Evolutionary conservation across 2,797 vertebrate genomes (phyloP).

Genomic region (Bufotes viridis): DNA sequence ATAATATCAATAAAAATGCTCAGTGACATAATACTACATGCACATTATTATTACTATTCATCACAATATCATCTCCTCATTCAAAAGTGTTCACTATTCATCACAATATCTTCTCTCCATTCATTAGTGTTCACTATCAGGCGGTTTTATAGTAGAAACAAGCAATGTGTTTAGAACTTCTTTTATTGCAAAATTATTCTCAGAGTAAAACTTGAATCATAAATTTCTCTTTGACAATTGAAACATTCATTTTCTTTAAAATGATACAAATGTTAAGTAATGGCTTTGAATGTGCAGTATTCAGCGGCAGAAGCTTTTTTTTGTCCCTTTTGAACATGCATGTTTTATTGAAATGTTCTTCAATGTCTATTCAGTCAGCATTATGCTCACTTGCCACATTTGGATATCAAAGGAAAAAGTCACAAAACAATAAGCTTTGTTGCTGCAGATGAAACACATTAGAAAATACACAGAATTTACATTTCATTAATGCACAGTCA

Average conservation of each 20-base stretch:
- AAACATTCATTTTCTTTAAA: constrained; percentile 52
- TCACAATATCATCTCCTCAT: too few relatives aligned
- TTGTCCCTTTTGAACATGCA: constrained; percentile 82
- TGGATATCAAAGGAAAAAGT: constrained; percentile 75
- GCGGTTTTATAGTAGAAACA: not conserved
- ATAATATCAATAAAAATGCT: not conserved
- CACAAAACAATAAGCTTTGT: constrained; percentile 77
- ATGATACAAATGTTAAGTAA: constrained; percentile 45
- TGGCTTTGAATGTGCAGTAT: constrained; percentile 64
- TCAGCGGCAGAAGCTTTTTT: constrained; percentile 69
- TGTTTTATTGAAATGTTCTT: constrained; percentile 82
- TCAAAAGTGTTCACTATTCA: too few relatives aligned
- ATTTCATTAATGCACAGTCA: constrained; percentile 84
- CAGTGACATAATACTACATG: not conserved
- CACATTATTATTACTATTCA: not conserved
- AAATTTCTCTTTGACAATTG: constrained; percentile 54
- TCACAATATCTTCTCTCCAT: not conserved
- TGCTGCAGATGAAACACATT: constrained; percentile 84
- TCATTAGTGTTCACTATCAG: not conserved
- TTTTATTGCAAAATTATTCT: constrained; percentile 59
- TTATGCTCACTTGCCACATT: constrained; percentile 79
- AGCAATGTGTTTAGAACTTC: not conserved
- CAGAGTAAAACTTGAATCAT: constrained; percentile 54
- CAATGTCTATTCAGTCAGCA: constrained; percentile 82
- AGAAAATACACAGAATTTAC: constrained; percentile 87